A percentile compares a stretch with the other conserved stretches of the same genome.
Conservation (phyloP, 2,113 vertebrate genomes). For the Calyptomena viridis region DNA sequence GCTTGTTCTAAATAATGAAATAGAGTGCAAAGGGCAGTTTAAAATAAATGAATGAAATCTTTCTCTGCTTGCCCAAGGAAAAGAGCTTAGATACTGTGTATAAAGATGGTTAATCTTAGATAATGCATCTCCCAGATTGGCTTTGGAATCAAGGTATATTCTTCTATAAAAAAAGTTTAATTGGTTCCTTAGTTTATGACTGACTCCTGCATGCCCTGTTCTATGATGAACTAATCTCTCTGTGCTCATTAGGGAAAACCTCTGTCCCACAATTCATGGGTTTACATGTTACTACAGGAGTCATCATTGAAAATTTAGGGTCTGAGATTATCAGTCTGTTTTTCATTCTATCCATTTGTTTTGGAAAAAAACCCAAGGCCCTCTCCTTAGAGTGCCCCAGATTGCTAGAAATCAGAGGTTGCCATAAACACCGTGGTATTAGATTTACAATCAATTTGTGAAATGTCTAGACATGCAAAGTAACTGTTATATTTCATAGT, state of each 20-base stretch:
- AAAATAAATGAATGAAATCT: background rate
- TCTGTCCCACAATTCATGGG: background rate
- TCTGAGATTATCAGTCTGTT: background rate
- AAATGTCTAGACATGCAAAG: background rate
- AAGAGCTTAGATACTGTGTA: background rate
- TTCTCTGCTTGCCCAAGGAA: background rate
- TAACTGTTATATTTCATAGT: background rate
- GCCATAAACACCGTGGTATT: background rate
- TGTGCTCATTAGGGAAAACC: background rate
- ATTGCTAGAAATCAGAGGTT: background rate
- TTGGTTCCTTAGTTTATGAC: background rate
- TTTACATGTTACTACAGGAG: background rate
- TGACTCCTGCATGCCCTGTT: background rate
- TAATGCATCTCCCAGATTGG: accelerated
- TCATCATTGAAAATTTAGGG: background rate
- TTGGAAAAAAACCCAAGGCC: background rate
- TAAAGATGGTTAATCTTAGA: background rate
- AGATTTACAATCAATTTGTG: background rate
- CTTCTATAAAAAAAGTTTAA: background rate
- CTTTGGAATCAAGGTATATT: background rate
- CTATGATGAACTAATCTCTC: background rate
- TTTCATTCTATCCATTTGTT: background rate
- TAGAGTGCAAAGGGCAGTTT: background rate
- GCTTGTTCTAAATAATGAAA: background rate
- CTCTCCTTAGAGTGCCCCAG: background rate